A percentile compares a stretch with the other conserved stretches of the same genome.
phyloP scores from a whole-genome alignment of 2,113 vertebrate species.

The Rattus rattus region DNA sequence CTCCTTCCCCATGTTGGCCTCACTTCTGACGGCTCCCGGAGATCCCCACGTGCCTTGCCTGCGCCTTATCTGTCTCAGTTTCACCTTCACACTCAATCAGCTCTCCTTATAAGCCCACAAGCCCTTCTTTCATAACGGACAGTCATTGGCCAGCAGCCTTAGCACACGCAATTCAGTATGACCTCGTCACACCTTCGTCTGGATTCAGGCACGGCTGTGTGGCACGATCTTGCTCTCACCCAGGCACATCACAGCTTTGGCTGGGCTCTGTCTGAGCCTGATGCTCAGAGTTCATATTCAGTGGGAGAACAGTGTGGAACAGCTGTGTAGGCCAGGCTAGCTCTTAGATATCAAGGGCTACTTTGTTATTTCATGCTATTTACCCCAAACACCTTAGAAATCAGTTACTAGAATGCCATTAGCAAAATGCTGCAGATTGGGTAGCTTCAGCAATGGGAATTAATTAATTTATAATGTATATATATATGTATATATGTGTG shows the following conservation, averaged over 20 bases:
- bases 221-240: neutral
- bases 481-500: neutral
- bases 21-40: neutral
- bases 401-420: neutral
- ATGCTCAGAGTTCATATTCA: neutral
- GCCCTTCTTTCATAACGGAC: neutral
- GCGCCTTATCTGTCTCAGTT: accelerated
- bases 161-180: neutral
- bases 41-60: neutral
- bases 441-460: neutral
- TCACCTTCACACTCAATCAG: neutral
- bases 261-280: neutral
- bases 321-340: neutral
- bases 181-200: neutral
- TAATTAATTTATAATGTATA: neutral
- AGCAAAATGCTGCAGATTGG: neutral
- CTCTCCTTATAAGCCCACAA: neutral
- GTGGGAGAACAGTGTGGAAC: too few species aligned
- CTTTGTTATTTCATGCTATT: neutral
- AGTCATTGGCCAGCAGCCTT: too few species aligned
- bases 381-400: neutral
- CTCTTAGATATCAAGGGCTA: neutral
- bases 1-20: neutral
- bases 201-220: neutral
- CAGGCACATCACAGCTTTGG: neutral